Evolutionary conservation across 2,888 invertebrate species (phyloP), one percentile per base, ranked within the genome.

Genomic region (Eumerus sabulonum): DNA sequence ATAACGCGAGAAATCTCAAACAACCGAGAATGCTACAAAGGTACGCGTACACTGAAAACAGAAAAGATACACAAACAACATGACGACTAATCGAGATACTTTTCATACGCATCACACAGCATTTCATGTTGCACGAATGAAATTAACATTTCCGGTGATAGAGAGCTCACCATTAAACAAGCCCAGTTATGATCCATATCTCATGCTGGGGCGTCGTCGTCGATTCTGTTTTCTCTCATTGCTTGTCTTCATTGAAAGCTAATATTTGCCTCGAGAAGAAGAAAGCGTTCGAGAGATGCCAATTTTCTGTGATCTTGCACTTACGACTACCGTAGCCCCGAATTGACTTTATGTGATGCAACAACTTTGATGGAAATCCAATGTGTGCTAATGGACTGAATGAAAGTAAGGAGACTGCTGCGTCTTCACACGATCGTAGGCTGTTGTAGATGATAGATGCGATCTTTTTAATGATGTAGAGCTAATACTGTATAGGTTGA

Each of bases 1-100:
- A 54, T 62, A 71, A 71, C 13, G 48, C 27, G 53, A 71, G 56
- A 71, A 71, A 62, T 48, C 56, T 36, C n/a, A 48, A 18, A 45
- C 44, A 19, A 3, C 4, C 51, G 51, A 36, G 38, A 59, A 59
- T 2, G 51, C 45, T n/a, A 50, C 27, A 7, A 7, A 27, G 2
- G 27, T 44, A 50, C 38, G 17, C 18, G 19, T 18, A 38, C 17
- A 16, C 12, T n/a, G 14, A 11, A 19, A 9, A 53, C 17, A 36
- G 5, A 27, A 47, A 60, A 13, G 12, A 45, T 13, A 17, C 40
- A 48, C 12, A 27, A 27, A 27, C 7, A 27, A 7, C 27, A 48
- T 13, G 9, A 4, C 35, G 19, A 48, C 56, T 48, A 14, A 27
- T 42, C 9, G 12, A 40, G 16, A 5, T 16, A 44, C 16, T 27